Conservation (phyloP, 2,888 invertebrate species). For the Erebia ligea region DNA sequence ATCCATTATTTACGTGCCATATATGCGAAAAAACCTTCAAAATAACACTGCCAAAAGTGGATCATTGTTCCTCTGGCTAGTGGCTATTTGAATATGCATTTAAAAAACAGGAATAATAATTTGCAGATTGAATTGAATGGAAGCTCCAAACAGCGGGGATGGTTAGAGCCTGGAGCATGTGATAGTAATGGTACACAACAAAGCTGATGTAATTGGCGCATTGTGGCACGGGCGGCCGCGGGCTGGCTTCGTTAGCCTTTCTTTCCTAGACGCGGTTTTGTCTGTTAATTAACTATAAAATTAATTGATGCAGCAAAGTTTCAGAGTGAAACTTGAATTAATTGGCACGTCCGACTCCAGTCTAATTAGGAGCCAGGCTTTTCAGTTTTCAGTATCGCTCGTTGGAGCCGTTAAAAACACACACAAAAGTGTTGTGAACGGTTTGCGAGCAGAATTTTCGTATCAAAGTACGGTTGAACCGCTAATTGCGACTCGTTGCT, state of each 20-base stretch:
- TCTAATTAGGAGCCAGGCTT: slow-evolving; percentile 83
- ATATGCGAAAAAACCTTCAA: too few relatives aligned
- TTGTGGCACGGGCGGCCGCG: slow-evolving; percentile 62
- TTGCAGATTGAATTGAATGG: slow-evolving; percentile 37
- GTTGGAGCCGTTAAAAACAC: slow-evolving; percentile 79
- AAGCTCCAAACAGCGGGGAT: slow-evolving; percentile 37
- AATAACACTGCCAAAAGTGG: too few relatives aligned
- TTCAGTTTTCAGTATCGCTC: slow-evolving; percentile 71
- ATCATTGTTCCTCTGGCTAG: too few relatives aligned
- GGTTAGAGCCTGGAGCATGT: slow-evolving; percentile 52
- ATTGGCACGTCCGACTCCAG: slow-evolving; percentile 83
- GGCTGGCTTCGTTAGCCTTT: slow-evolving; percentile 79
- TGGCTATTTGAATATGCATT: too few relatives aligned
- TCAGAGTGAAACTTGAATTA: slow-evolving; percentile 83
- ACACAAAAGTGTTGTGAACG: slow-evolving; percentile 77
- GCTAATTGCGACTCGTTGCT: slow-evolving; percentile 46
- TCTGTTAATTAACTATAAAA: slow-evolving; percentile 84
- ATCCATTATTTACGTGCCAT: too few relatives aligned
- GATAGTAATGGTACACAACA: slow-evolving; percentile 61
- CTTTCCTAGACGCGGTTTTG: slow-evolving; percentile 78
- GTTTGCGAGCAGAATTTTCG: slow-evolving; percentile 55
- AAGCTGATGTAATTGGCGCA: slow-evolving; percentile 78
- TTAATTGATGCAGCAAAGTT: slow-evolving; percentile 84
- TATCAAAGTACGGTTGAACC: slow-evolving; percentile 48
- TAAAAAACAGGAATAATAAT: neutral